phyloP scores from a whole-genome alignment of 1,140 invertebrate species.

The Orchesella cincta region DNA sequence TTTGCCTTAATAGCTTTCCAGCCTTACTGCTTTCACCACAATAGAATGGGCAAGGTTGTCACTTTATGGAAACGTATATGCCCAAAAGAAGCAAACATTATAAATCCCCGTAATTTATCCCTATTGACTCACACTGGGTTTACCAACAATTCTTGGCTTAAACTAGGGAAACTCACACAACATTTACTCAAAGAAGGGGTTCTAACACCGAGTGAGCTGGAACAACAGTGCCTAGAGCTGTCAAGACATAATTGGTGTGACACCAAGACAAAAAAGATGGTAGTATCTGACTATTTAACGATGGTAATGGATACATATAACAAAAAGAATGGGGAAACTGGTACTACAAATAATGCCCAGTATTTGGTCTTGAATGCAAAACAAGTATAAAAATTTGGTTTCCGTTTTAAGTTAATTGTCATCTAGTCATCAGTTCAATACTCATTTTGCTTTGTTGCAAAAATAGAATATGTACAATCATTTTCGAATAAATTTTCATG shows the following conservation, averaged over 20 bases:
- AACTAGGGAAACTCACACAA: constrained; percentile 35
- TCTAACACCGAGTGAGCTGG: constrained; percentile 55
- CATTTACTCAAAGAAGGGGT: constrained; percentile 53
- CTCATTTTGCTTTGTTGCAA: no score
- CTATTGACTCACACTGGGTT: constrained; percentile 54
- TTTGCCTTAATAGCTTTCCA: constrained; percentile 35
- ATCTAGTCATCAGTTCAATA: no score
- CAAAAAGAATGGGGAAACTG: neutral
- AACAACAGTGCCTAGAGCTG: constrained; percentile 58
- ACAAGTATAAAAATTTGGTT: no score
- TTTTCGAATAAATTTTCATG: no score
- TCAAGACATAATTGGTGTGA: constrained; percentile 58
- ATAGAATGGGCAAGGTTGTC: constrained; percentile 52
- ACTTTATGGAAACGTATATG: constrained; percentile 55
- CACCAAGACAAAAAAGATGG: constrained; percentile 38
- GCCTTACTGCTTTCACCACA: constrained; percentile 5
- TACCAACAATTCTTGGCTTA: constrained; percentile 36
- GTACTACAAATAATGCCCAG: no score
- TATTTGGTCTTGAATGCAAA: no score
- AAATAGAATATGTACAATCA: no score
- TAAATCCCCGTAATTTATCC: constrained; percentile 58
- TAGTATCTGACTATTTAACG: constrained; percentile 38
- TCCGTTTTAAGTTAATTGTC: no score
- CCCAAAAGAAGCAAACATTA: constrained; percentile 45
- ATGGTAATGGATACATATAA: constrained; percentile 1